A percentile compares a stretch with the other conserved stretches of the same genome.
Conservation (phyloP, 2,797 vertebrate species). For the Chiloscyllium punctatum region DNA sequence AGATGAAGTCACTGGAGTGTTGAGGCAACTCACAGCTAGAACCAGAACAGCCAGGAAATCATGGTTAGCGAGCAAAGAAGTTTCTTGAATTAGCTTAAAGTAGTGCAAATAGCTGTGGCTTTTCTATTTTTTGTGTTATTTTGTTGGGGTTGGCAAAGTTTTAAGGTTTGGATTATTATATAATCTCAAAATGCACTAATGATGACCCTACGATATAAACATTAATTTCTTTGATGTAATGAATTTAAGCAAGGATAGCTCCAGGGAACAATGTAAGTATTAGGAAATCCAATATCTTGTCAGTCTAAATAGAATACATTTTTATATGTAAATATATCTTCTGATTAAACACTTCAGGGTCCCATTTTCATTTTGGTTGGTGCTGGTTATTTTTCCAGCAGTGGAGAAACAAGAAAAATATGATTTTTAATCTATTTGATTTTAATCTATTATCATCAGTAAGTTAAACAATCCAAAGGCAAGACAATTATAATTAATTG, state of each 20-base stretch:
- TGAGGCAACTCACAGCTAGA: slow-evolving; percentile 3
- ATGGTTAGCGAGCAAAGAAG: not conserved
- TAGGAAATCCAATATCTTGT: not conserved
- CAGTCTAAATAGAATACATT: not conserved
- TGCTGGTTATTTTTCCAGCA: no score
- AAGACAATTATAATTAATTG: not conserved
- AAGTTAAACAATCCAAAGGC: not conserved
- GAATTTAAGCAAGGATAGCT: not conserved
- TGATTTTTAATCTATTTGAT: not conserved
- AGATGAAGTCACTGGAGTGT: not conserved
- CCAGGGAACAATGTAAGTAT: not conserved
- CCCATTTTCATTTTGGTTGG: not conserved
- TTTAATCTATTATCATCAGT: not conserved
- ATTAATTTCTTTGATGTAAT: not conserved
- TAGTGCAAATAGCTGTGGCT: not conserved
- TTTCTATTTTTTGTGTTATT: not conserved
- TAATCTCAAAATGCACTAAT: not conserved
- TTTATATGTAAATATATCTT: not conserved
- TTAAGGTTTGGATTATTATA: not conserved
- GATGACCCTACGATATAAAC: not conserved
- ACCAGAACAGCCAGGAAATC: not conserved
- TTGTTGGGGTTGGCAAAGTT: not conserved
- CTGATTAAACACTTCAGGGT: not conserved
- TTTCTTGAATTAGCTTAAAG: slow-evolving; percentile 18
- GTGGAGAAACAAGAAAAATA: not conserved